A percentile compares a stretch with the other conserved stretches of the same genome.
Evolutionary conservation across 2,888 invertebrate genomes (phyloP).

Genomic region (Zhuqinia jingwanae): DNA sequence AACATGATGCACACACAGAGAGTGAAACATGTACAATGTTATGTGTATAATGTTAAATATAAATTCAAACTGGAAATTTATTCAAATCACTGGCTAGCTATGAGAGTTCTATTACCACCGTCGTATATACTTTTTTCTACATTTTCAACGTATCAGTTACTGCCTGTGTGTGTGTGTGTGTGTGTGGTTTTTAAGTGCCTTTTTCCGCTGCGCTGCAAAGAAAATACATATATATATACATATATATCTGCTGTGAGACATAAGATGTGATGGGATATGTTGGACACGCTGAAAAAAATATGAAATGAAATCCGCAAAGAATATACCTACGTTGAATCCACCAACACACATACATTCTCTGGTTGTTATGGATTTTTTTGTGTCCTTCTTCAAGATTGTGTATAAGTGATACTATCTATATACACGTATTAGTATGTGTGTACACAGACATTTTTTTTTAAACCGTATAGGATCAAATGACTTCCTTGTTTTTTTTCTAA

Average conservation of each 20-base stretch:
- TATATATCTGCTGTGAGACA: no score
- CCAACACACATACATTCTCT: background rate
- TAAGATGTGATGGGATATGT: no score
- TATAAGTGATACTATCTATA: no score
- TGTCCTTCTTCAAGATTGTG: no score
- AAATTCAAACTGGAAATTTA: constrained; percentile 67
- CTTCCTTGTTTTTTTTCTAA: constrained; percentile 9
- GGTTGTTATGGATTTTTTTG: no score
- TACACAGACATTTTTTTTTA: background rate
- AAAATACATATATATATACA: no score
- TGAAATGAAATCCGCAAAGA: background rate
- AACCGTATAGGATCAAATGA: background rate
- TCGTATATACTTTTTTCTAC: no score
- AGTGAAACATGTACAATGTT: no score
- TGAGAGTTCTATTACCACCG: constrained; percentile 44
- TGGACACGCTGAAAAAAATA: background rate
- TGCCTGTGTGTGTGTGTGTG: background rate
- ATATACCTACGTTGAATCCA: background rate
- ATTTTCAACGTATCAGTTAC: constrained; percentile 8
- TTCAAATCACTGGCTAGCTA: constrained; percentile 66
- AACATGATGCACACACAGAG: background rate
- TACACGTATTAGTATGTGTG: no score
- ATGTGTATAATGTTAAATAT: constrained; percentile 46
- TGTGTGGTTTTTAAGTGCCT: background rate
- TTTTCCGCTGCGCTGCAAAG: no score